Percentiles rank a stretch among this genome's conserved stretches.
phyloP scores from a whole-genome alignment of 1,140 invertebrate genomes.

The Tetraneura akinire region DNA sequence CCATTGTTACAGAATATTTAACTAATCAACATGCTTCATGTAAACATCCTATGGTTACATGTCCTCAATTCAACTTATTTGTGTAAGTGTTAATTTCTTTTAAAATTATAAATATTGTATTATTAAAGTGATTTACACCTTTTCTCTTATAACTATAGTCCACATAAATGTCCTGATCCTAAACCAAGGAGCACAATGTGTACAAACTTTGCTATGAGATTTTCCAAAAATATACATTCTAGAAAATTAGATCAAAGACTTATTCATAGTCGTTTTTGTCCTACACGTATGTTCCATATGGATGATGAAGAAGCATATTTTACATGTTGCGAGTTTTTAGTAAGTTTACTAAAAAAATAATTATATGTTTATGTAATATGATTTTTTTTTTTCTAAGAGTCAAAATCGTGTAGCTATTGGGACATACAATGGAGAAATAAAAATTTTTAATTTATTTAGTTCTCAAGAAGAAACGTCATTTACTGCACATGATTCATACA shows the following conservation, averaged over 20 bases:
- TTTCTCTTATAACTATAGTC: conserved; percentile 62
- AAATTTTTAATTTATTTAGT: conserved; percentile 52
- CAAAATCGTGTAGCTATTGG: conserved; percentile 35
- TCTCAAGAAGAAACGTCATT: conserved; percentile 70
- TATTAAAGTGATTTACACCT: conserved; percentile 32
- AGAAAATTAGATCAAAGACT: conserved; percentile 74
- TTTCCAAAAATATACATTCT: conserved; percentile 63
- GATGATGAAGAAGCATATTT: conserved; percentile 77
- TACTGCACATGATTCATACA: conserved; percentile 79
- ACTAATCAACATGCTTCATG: conserved; percentile 93
- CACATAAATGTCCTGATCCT: conserved; percentile 91
- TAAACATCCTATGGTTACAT: conserved; percentile 89
- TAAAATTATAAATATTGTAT: conserved; percentile 39
- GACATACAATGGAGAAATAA: conserved; percentile 37
- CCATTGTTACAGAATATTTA: conserved; percentile 93
- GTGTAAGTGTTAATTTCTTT: conserved; percentile 69
- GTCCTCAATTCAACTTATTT: conserved; percentile 86
- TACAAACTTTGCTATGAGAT: conserved; percentile 70
- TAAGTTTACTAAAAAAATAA: conserved; percentile 59
- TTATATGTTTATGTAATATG: background rate
- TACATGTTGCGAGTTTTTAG: conserved; percentile 78
- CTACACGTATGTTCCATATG: conserved; percentile 77
- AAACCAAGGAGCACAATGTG: conserved; percentile 71
- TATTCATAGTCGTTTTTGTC: conserved; percentile 86
- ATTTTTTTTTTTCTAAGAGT: background rate